phyloP scores from a whole-genome alignment of 2,113 vertebrate genomes.

The Menidia beryllina region DNA sequence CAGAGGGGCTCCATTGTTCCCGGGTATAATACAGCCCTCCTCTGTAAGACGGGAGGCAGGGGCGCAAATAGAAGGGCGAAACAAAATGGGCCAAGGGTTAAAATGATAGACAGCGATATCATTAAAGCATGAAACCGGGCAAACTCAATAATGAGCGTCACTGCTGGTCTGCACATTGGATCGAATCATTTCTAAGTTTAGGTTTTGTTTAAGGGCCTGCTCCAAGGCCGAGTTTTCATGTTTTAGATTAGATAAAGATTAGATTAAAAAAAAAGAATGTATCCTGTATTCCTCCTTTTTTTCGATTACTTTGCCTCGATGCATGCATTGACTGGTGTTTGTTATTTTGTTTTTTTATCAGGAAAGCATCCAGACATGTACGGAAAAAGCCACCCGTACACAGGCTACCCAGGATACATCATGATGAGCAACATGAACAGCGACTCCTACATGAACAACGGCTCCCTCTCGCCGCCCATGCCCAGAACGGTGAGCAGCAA shows the following conservation, averaged over 20 bases:
- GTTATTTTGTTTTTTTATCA: slow-evolving; percentile 51
- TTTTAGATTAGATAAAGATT: too few species aligned
- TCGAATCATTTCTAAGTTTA: not conserved
- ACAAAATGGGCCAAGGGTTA: slow-evolving; percentile 62
- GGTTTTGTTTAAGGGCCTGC: not conserved
- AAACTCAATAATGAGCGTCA: slow-evolving; percentile 18
- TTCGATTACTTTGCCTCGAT: not conserved
- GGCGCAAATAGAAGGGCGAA: slow-evolving; percentile 72
- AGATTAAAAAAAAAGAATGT: too few species aligned
- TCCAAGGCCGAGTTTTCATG: not conserved
- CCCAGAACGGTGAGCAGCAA: slow-evolving; percentile 93
- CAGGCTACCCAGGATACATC: slow-evolving; percentile 96
- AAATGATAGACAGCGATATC: slow-evolving; percentile 69
- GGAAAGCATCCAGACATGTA: slow-evolving; percentile 95
- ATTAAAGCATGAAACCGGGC: slow-evolving; percentile 49
- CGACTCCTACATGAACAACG: slow-evolving; percentile 97
- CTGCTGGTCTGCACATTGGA: not conserved
- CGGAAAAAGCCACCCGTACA: slow-evolving; percentile 92
- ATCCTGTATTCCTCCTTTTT: not conserved
- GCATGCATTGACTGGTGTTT: not conserved
- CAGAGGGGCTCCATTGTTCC: slow-evolving; percentile 81
- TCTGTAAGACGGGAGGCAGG: slow-evolving; percentile 59
- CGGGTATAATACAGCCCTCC: slow-evolving; percentile 71
- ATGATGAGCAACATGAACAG: slow-evolving; percentile 99
- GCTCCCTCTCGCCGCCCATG: slow-evolving; percentile 97